Evolutionary conservation across 92 coral and sea anemone genomes (phyloP), one percentile per base, ranked within the genome.

Genomic region (Muricea muricata): DNA sequence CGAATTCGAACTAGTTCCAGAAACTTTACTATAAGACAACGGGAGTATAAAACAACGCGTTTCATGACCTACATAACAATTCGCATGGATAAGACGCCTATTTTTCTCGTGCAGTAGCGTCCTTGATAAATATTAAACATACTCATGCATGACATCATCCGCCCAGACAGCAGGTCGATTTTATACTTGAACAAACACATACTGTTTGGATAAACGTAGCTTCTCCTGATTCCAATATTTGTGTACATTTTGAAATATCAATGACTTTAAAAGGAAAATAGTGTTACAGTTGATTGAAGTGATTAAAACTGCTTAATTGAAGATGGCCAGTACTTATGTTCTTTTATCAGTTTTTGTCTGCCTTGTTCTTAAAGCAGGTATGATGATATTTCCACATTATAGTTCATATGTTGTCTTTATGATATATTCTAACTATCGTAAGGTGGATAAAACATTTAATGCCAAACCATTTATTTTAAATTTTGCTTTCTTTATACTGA

Each of bases 111-210:
- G 70, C 18, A 7, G 13, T 28, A 14, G 70, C n/a, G 70, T 25
- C 70, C 70, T 52, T 63, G 39, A 63, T 57, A 57, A 63, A 28
- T 28, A 28, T 63, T 13, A n/a, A 63, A 63, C 70, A 10, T 8
- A 63, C 4, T 63, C 37, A 25, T 26, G 70, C 70, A 26, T 63
- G 58, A 75, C 80, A 75, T 75, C 80, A 75, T 52, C 23, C 65
- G 8, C 34, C 63, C 58, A n/a, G 24, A 50, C 65, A 75, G 50
- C 80, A 75, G 80, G 80, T 75, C 21, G 45, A 75, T 26, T 48
- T 75, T 75, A 65, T 50, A 50, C 65, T 25, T 57, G 80, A 52
- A 48, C 65, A 50, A 75, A 34, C 80, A 75, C 65, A 63, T 25
- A 63, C 70, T 63, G 20, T 21, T 26, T 26, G 70, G 70, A 29